Base-by-base conservation (phyloP, 1,140 invertebrate genomes). In the Heliconius nattereri region DNA sequence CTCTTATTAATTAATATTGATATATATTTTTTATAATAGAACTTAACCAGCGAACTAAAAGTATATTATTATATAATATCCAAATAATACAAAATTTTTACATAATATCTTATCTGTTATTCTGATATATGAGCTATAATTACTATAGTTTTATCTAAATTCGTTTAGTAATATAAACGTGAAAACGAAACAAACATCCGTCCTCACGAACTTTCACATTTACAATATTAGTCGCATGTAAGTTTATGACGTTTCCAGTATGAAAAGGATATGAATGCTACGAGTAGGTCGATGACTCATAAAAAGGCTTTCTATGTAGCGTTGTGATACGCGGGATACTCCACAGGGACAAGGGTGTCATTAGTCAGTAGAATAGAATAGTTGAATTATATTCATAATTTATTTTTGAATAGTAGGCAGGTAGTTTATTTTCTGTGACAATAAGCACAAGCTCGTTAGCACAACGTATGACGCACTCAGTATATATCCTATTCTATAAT, bases 231-330 rank as follows among this genome's bases (percentile, higher is more conserved):
- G 16, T 45, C 13, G 13, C 13, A 45, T 45, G 26, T 26, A 29
- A n/a, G 6, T 35, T 57, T 70, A 52, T 60, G 71, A 37, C 80
- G 45, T 66, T 71, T 78, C 72, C 49, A 81, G 73, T 77, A 60
- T 76, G 60, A 78, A 66, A 75, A 78, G 35, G 29, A 49, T 75
- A 74, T 81, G 75, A 77, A 71, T 54, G 45, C 32, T 37, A 72
- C 71, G 78, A 66, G 75, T 81, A 88, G 88, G 87, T 89, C 89
- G 85, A 90, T 84, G 91, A 92, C 89, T 86, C 88, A 88, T 91
- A 87, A 92, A 90, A 91, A 89, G 89, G 85, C 86, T 90, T 90
- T 86, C 85, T 87, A 82, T 86, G 84, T 89, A 88, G 45, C 84
- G 86, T 83, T 83, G 84, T 84, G 85, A 85, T 83, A 84, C 84